Conservation (phyloP, 2,888 invertebrate species). For the Himalopsyche tibetana region DNA sequence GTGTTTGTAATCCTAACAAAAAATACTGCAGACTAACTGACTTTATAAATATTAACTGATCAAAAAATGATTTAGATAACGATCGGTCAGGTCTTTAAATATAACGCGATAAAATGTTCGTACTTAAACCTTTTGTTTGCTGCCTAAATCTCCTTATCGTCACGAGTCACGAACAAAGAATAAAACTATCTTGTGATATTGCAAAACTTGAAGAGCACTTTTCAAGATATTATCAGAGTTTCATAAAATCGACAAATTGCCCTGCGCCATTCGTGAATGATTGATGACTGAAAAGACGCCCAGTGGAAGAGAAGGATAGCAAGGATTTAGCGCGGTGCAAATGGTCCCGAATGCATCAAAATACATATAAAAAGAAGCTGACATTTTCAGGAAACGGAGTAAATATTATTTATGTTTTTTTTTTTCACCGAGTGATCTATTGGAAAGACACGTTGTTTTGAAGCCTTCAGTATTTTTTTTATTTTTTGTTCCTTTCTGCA, state of each 20-base stretch:
- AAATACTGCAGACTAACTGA: too few species aligned
- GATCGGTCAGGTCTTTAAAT: too few species aligned
- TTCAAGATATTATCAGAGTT: constrained; percentile 29
- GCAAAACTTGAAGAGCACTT: constrained; percentile 20
- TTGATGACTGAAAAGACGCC: background rate
- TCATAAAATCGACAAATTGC: constrained; percentile 34
- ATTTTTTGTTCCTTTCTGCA: too few species aligned
- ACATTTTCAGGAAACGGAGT: background rate
- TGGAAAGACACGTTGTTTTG: too few species aligned
- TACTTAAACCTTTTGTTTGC: too few species aligned
- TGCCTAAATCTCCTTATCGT: too few species aligned
- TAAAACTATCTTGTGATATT: constrained; percentile 17
- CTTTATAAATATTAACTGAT: too few species aligned
- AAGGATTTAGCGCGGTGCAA: constrained; percentile 1
- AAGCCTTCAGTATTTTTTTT: too few species aligned
- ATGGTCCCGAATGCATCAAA: constrained; percentile 18
- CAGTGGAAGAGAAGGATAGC: background rate
- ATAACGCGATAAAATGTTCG: too few species aligned
- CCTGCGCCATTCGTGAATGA: constrained; percentile 22
- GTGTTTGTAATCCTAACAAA: too few species aligned
- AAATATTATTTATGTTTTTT: background rate
- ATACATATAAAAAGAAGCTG: background rate
- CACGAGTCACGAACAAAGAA: background rate
- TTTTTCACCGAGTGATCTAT: too few species aligned
- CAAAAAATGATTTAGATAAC: too few species aligned